Conservation (phyloP, 64 coral and sea anemone species). For the Stylophora pistillata region DNA sequence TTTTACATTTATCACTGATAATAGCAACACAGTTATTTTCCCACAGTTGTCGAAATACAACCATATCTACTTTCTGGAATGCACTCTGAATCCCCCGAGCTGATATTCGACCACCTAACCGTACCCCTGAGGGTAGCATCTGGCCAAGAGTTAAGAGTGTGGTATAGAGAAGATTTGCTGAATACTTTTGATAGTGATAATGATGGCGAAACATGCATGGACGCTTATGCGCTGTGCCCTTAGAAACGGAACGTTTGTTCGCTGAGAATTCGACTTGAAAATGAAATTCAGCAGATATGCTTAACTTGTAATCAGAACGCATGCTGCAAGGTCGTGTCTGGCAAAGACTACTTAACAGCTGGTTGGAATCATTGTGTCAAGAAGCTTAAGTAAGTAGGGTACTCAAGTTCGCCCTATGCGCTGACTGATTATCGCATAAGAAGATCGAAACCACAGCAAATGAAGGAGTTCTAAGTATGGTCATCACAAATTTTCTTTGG, state of each 20-base stretch:
- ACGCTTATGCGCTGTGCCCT: not conserved
- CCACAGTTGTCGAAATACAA: not conserved
- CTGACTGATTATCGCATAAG: no score
- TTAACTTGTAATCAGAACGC: no score
- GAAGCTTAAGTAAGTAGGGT: no score
- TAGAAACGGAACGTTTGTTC: not conserved
- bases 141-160: slow-evolving; percentile 12
- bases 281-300: no score
- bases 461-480: no score
- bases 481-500: no score
- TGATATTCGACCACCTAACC: slow-evolving; percentile 14
- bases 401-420: no score
- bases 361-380: no score
- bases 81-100: not conserved
- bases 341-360: no score
- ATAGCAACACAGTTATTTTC: not conserved
- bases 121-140: not conserved
- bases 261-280: not conserved
- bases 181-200: not conserved
- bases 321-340: no score
- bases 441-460: no score
- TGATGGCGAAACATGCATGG: slow-evolving; percentile 4
- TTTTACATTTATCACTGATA: not conserved
- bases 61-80: not conserved
- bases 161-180: not conserved